These are phyloP conservation scores for Protosalanx chinensis DNA, from an alignment of 2,797 vertebrate species.

Conservation along the genomic window DNA sequence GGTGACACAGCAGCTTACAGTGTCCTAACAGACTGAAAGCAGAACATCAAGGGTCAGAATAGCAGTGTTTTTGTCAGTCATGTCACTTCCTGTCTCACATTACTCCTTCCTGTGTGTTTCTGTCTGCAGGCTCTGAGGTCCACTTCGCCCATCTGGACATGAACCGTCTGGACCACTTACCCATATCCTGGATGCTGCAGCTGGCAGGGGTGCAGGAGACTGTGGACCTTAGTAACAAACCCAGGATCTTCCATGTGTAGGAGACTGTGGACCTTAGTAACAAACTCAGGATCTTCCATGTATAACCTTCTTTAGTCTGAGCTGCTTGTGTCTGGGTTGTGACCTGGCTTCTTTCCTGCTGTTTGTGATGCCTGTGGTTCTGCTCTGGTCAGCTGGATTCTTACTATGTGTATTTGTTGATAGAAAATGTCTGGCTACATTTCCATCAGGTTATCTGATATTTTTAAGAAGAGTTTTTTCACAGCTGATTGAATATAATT, in stretches of 20 bases:
- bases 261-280: constrained; percentile 7
- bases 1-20: constrained; percentile 62
- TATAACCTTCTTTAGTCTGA: not conserved
- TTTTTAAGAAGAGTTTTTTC: no score
- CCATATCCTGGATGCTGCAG: constrained; percentile 85
- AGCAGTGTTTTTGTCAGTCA: not conserved
- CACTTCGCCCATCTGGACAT: constrained; percentile 85
- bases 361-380: no score
- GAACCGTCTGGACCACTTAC: constrained; percentile 88
- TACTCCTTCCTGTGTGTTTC: constrained; percentile 25
- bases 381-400: no score
- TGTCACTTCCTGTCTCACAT: not conserved
- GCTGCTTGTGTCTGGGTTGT: not conserved
- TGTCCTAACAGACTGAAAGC: not conserved
- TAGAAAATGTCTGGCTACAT: no score
- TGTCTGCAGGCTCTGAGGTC: constrained; percentile 76
- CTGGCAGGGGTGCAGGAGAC: constrained; percentile 81
- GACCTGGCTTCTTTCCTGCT: no score
- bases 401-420: no score
- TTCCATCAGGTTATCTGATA: no score
- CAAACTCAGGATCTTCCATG: constrained; percentile 73
- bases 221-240: constrained; percentile 75
- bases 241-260: constrained; percentile 79
- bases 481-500: no score
- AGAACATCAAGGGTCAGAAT: no score